A percentile compares a stretch with the other conserved stretches of the same genome.
phyloP scores from a whole-genome alignment of 2,888 invertebrate species.

The Pogonocherus hispidulus region DNA sequence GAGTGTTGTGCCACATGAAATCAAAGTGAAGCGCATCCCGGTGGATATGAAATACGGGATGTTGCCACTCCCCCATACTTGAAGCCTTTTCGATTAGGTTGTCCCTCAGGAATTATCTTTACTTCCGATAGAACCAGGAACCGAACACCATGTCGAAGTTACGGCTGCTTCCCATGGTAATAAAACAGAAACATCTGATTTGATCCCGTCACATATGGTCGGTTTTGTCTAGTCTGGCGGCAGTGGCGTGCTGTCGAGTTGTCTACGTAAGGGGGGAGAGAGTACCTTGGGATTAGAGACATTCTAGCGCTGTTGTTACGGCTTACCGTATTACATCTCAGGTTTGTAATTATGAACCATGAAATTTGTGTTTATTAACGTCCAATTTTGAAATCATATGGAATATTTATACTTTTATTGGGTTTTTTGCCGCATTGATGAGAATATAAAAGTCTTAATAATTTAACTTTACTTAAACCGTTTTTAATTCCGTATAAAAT shows the following conservation, averaged over 20 bases:
- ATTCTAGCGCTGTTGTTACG: neutral
- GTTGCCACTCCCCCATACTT: constrained; percentile 46
- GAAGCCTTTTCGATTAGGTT: constrained; percentile 24
- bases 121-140: constrained; percentile 45
- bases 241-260: constrained; percentile 27
- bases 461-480: too few species aligned
- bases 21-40: constrained; percentile 35
- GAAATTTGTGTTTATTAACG: too few species aligned
- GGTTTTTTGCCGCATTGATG: too few species aligned
- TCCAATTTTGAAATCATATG: too few species aligned
- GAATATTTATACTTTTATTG: too few species aligned
- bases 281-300: neutral
- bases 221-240: constrained; percentile 41
- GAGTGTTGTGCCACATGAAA: constrained; percentile 39
- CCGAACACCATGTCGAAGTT: constrained; percentile 34
- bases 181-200: constrained; percentile 46
- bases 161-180: constrained; percentile 43
- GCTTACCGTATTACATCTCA: neutral
- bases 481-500: too few species aligned
- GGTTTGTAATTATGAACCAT: neutral
- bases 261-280: neutral
- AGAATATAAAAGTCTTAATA: too few species aligned
- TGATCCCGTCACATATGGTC: constrained; percentile 40
- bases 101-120: constrained; percentile 36
- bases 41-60: constrained; percentile 35